Evolutionary conservation across 2,797 vertebrate species (phyloP), one percentile per base, ranked within the genome.

Genomic region (Cyclopterus lumpus): DNA sequence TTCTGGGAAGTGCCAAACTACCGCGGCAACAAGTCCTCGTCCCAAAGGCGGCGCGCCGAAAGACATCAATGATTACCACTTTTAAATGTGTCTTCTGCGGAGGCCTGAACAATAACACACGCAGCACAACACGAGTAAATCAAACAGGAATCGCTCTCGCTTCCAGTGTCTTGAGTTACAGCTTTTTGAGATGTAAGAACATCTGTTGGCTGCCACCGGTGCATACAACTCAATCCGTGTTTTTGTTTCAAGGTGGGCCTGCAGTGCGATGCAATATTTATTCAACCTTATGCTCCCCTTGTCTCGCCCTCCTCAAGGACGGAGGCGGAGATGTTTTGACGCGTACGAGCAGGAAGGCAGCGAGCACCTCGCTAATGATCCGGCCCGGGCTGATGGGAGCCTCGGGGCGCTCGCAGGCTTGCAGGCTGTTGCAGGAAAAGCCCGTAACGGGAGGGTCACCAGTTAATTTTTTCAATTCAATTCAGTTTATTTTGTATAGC

Each of bases 241-340:
- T 69, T 84, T 34, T 61, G 64, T 85, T 73, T 74, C 40, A 64
- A 74, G 60, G 64, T 38, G 65, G 40, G 80, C 88, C 85, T 71
- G 61, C 81, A 81, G 88, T 71, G 75, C 59, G 63, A 85, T 90
- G 71, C 67, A 91, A 79, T 90, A 92, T 91, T 90, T 77, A 91
- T 91, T 58, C 60, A 81, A 71, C 79, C 85, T 79, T 84, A 71
- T 88, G 88, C 67, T 90, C 34, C 38, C 18, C 66, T 62, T 75
- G 40, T 84, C 66, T 80, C 28, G 65, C 60, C 51, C 76, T 83
- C 81, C 85, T 89, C 71, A 78, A 85, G 80, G 86, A 82, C 73
- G 69, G 65, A 75, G 62, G 67, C 46, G 7, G 76, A 71, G 64
- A 61, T 84, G 84, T 85, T 88, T 89, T 84, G 83, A 80, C 83